Percentiles rank a stretch among this genome's conserved stretches.
Evolutionary conservation across 2,888 invertebrate genomes (phyloP).

Genomic region (Cerceris ruficornis): DNA sequence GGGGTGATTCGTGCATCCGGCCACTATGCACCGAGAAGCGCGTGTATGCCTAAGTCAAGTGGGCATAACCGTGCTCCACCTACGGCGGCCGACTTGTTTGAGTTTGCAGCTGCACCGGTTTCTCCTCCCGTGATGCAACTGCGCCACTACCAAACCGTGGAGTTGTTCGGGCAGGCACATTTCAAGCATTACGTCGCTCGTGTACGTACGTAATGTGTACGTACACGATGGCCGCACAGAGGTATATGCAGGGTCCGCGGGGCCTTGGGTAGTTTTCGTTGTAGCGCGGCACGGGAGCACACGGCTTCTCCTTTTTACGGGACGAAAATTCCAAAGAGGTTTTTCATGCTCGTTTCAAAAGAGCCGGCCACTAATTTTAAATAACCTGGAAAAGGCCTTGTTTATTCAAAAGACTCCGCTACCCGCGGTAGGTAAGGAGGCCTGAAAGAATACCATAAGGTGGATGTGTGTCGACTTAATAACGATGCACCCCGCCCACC

Average conservation of each 20-base stretch:
- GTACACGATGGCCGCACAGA: not conserved
- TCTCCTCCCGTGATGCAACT: slow-evolving; percentile 19
- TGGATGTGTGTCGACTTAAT: not conserved
- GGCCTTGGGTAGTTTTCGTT: not conserved
- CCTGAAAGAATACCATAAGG: not conserved
- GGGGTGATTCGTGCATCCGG: slow-evolving; percentile 32
- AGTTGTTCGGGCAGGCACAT: slow-evolving; percentile 2
- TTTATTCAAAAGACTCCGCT: slow-evolving; percentile 14
- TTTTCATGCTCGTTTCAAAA: slow-evolving; percentile 12
- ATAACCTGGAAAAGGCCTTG: slow-evolving; percentile 29
- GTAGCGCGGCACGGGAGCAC: too few relatives aligned
- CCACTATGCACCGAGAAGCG: slow-evolving; percentile 1
- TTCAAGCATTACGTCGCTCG: not conserved
- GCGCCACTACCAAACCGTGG: slow-evolving; percentile 23
- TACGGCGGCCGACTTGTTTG: slow-evolving; percentile 45
- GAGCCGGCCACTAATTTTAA: slow-evolving; percentile 18
- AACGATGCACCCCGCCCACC: not conserved
- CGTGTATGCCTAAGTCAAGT: slow-evolving; percentile 48
- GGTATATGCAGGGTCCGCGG: not conserved
- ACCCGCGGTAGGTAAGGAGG: not conserved
- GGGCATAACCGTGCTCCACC: slow-evolving; percentile 47
- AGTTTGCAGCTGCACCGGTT: slow-evolving; percentile 47
- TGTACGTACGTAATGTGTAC: not conserved
- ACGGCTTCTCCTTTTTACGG: not conserved
- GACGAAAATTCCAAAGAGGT: slow-evolving; percentile 21